Evolutionary conservation across 2,113 vertebrate genomes (phyloP).

Genomic region (Colossoma macropomum): DNA sequence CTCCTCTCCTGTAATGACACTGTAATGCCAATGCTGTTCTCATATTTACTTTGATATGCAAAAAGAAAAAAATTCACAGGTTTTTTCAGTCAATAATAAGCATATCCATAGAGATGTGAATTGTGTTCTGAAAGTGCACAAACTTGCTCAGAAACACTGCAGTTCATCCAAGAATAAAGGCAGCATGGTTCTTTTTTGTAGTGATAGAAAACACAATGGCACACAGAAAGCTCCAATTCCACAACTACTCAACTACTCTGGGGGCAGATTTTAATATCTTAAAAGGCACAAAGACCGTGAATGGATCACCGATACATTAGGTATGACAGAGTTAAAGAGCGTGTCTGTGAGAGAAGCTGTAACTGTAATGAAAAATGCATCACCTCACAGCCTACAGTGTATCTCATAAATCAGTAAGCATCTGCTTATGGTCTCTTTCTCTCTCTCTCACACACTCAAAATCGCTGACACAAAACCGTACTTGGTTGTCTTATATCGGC

Average conservation of each 20-base stretch:
- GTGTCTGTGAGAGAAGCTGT: conserved; percentile 22
- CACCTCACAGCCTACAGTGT: conserved; percentile 30
- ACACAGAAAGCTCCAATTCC: background rate
- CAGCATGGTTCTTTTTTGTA: background rate
- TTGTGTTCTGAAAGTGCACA: too few relatives aligned
- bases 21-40: too few relatives aligned
- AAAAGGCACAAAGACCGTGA: background rate
- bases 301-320: background rate
- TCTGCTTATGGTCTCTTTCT: conserved; percentile 23
- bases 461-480: background rate
- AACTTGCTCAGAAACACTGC: too few relatives aligned
- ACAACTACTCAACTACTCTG: background rate
- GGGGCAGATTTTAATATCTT: background rate
- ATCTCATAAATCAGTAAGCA: conserved; percentile 51
- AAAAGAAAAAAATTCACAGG: too few relatives aligned
- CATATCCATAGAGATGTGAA: too few relatives aligned
- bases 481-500: background rate
- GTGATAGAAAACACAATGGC: background rate
- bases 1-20: too few relatives aligned
- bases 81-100: too few relatives aligned
- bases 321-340: conserved; percentile 32
- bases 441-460: background rate
- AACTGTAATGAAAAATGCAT: conserved; percentile 44
- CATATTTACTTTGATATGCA: too few relatives aligned
- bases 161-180: background rate